Evolutionary conservation across 2,113 vertebrate genomes (phyloP).

Genomic region (Empidonax traillii): DNA sequence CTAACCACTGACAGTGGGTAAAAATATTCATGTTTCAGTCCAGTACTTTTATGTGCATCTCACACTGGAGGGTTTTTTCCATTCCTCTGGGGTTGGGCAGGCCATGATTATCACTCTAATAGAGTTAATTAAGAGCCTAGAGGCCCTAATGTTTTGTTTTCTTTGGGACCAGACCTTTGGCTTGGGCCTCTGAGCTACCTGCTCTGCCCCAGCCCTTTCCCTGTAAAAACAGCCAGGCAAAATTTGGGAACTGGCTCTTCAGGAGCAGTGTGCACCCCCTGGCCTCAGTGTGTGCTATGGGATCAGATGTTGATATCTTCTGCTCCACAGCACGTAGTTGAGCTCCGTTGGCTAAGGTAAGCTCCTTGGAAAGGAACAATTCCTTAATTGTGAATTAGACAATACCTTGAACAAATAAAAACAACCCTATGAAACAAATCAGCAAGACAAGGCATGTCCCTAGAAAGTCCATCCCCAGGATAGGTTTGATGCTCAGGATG

Average conservation of each 20-base stretch:
- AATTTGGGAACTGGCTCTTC: not conserved
- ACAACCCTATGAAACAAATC: not conserved
- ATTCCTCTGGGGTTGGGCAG: constrained; percentile 47
- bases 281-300: not conserved
- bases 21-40: constrained; percentile 37
- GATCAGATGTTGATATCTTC: not conserved
- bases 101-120: constrained; percentile 19
- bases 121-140: constrained; percentile 41
- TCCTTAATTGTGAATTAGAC: not conserved
- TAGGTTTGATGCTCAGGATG: not conserved
- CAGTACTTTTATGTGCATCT: not conserved
- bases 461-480: not conserved
- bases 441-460: not conserved
- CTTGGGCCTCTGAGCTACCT: constrained; percentile 15
- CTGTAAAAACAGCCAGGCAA: not conserved
- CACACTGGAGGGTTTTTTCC: constrained; percentile 39
- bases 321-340: accelerated
- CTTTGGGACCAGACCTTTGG: constrained; percentile 36
- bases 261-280: not conserved
- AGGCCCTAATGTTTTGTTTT: constrained; percentile 36
- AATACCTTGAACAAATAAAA: not conserved
- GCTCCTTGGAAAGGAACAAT: not conserved
- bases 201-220: not conserved
- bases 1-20: not conserved
- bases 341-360: not conserved